Percentiles rank a stretch among this genome's conserved stretches.
Evolutionary conservation across 1,140 invertebrate species (phyloP).

Genomic region (Apis cerana): DNA sequence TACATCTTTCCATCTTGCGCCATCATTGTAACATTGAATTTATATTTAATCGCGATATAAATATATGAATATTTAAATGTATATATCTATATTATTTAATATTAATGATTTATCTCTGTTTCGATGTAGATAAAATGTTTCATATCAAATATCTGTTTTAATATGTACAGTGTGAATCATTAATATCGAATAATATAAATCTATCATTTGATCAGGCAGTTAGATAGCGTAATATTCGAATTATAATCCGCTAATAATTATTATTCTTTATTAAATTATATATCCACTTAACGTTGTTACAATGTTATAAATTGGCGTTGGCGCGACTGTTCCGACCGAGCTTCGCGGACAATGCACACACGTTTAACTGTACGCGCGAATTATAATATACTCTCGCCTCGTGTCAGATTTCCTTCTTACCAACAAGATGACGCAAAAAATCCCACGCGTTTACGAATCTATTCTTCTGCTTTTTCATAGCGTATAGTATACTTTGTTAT

Average conservation of each 20-base stretch:
- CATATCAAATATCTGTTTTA: not conserved
- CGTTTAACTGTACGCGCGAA: not conserved
- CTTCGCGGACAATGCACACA: not conserved
- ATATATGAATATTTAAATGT: too few species aligned
- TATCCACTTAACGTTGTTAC: not conserved
- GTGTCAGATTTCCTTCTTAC: not conserved
- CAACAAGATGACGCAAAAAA: conserved; percentile 1
- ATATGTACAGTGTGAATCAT: not conserved
- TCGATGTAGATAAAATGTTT: not conserved
- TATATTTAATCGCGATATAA: too few species aligned
- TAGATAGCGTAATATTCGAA: too few species aligned
- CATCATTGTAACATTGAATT: too few species aligned
- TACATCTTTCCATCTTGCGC: too few species aligned
- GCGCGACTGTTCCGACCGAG: not conserved
- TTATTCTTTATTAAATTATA: too few species aligned
- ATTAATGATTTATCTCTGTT: not conserved
- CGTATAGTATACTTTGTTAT: not conserved
- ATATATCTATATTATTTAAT: not conserved
- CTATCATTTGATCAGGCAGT: too few species aligned
- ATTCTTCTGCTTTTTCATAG: not conserved
- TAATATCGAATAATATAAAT: not conserved
- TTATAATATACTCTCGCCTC: not conserved
- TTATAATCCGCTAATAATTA: too few species aligned
- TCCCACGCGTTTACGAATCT: not conserved
- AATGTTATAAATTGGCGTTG: not conserved